Conservation (phyloP, 1,140 invertebrate genomes). For the Saccostrea echinata region DNA sequence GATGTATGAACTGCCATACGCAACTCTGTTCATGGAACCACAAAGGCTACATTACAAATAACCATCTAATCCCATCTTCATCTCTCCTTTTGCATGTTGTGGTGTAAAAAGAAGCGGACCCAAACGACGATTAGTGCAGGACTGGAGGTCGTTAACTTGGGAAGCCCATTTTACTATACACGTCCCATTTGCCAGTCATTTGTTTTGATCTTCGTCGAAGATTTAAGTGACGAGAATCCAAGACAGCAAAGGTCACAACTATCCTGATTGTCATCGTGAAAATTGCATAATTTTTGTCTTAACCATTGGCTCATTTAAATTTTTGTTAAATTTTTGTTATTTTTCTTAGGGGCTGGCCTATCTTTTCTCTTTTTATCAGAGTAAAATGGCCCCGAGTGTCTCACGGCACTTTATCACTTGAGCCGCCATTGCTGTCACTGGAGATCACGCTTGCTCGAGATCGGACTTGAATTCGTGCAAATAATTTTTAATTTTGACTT, state of each 20-base stretch:
- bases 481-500: neutral
- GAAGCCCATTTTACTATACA: constrained; percentile 14
- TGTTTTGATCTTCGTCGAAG: neutral
- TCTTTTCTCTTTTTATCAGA: neutral
- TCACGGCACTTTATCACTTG: neutral
- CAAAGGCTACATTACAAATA: neutral
- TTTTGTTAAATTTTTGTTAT: neutral
- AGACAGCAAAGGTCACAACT: neutral
- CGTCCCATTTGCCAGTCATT: constrained; percentile 2
- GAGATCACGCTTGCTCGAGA: neutral
- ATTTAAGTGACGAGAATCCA: neutral
- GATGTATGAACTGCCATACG: too few relatives aligned
- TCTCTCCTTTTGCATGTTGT: neutral
- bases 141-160: neutral
- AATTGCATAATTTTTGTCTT: neutral
- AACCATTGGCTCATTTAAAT: too few relatives aligned
- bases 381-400: neutral
- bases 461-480: neutral
- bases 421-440: neutral
- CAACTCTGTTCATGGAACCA: neutral
- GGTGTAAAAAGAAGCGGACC: neutral
- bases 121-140: neutral
- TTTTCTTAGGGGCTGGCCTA: neutral
- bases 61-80: neutral
- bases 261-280: neutral